Percentiles rank a stretch among this genome's conserved stretches.
These are phyloP conservation scores for Drosophila maculinotata DNA, from an alignment of 2,888 invertebrate genomes.

Conservation along the genomic window DNA sequence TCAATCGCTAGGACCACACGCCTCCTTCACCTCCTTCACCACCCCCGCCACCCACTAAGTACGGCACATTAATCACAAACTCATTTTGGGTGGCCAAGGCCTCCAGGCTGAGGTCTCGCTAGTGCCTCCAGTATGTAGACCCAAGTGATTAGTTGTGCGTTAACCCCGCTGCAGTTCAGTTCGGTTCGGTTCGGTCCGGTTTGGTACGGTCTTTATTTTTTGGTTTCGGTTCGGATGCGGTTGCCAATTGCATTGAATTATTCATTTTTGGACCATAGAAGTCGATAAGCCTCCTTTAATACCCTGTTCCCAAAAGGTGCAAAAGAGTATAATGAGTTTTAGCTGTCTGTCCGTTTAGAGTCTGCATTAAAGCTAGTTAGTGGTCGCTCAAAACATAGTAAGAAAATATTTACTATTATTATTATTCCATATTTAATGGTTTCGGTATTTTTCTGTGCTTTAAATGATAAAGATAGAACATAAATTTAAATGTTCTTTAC, in stretches of 20 bases:
- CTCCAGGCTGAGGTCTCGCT: slow-evolving; percentile 21
- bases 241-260: slow-evolving; percentile 65
- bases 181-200: slow-evolving; percentile 19
- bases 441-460: too few species aligned
- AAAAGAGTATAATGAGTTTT: background rate
- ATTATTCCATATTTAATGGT: too few species aligned
- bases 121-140: slow-evolving; percentile 25
- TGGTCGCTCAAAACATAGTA: background rate
- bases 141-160: slow-evolving; percentile 75
- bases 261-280: slow-evolving; percentile 53
- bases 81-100: slow-evolving; percentile 58
- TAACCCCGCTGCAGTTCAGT: slow-evolving; percentile 62
- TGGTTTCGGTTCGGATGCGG: slow-evolving; percentile 25
- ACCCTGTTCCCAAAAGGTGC: background rate
- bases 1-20: slow-evolving; percentile 51
- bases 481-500: too few species aligned
- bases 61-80: slow-evolving; percentile 77
- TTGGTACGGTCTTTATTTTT: slow-evolving; percentile 2
- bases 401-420: too few species aligned
- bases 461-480: too few species aligned
- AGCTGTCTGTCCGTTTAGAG: background rate
- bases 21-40: background rate
- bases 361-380: background rate
- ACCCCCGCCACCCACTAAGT: slow-evolving; percentile 1
- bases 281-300: slow-evolving; percentile 7